phyloP scores from a whole-genome alignment of 2,113 vertebrate genomes.

The Ellobius talpinus region DNA sequence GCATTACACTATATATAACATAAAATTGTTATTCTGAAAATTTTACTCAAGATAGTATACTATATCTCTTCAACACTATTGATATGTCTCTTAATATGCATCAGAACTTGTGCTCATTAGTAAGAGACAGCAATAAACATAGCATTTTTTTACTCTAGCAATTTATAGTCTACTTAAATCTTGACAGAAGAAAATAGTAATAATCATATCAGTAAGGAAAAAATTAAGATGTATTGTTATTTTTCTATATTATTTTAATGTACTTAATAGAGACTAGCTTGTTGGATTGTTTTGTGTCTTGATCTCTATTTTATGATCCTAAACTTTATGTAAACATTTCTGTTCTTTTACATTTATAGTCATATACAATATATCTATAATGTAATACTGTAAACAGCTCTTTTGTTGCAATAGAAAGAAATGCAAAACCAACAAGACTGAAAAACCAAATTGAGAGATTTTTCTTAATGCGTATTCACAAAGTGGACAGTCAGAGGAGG shows the following conservation, averaged over 20 bases:
- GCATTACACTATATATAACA: neutral
- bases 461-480: neutral
- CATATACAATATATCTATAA: neutral
- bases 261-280: neutral
- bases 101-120: neutral
- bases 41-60: neutral
- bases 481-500: neutral
- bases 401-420: neutral
- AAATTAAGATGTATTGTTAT: neutral
- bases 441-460: neutral
- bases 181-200: neutral
- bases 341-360: neutral
- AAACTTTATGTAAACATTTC: neutral
- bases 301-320: neutral
- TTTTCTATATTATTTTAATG: neutral
- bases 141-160: neutral
- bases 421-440: neutral
- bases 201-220: neutral
- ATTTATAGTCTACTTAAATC: neutral
- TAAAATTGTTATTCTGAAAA: neutral
- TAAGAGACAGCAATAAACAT: constrained; percentile 4
- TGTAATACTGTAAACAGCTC: neutral
- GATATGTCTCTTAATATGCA: neutral
- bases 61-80: neutral
- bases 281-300: neutral